Evolutionary conservation across 2,888 invertebrate species (phyloP).

Genomic region (Drosophila histrio): DNA sequence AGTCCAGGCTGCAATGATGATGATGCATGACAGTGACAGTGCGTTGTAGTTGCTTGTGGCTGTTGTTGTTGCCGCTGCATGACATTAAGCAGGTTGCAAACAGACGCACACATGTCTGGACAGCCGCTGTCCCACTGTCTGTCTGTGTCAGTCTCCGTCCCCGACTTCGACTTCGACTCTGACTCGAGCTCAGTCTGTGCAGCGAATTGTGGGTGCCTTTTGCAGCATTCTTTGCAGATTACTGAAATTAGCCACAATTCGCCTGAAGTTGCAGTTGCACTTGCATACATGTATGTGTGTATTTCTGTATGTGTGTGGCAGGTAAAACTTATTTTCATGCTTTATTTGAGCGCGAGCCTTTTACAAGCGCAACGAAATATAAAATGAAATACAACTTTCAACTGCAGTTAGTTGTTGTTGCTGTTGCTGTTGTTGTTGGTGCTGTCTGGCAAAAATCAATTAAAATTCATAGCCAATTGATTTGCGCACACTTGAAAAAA

Average conservation of each 20-base stretch:
- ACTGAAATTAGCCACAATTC: conserved; percentile 76
- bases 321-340: conserved; percentile 78
- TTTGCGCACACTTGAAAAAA: conserved; percentile 65
- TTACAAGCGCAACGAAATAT: conserved; percentile 79
- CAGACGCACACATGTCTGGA: conserved; percentile 70
- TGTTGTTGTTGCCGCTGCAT: conserved; percentile 71
- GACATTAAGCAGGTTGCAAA: conserved; percentile 82
- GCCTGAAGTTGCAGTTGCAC: conserved; percentile 48
- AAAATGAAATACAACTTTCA: conserved; percentile 78
- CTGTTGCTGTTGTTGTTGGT: conserved; percentile 22
- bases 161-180: not conserved
- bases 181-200: conserved; percentile 50
- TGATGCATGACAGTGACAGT: conserved; percentile 81
- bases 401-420: conserved; percentile 25
- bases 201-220: conserved; percentile 81
- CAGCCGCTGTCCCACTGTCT: conserved; percentile 39
- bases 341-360: conserved; percentile 68
- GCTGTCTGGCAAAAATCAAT: conserved; percentile 75
- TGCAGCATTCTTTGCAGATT: conserved; percentile 70
- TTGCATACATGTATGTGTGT: conserved; percentile 4
- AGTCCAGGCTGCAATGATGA: conserved; percentile 63
- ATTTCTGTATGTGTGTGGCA: conserved; percentile 34
- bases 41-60: conserved; percentile 66
- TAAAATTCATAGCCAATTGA: conserved; percentile 83
- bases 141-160: conserved; percentile 30